Percentiles rank a stretch among this genome's conserved stretches.
Conservation (phyloP, 2,113 vertebrate species). For the Ifrita kowaldi region DNA sequence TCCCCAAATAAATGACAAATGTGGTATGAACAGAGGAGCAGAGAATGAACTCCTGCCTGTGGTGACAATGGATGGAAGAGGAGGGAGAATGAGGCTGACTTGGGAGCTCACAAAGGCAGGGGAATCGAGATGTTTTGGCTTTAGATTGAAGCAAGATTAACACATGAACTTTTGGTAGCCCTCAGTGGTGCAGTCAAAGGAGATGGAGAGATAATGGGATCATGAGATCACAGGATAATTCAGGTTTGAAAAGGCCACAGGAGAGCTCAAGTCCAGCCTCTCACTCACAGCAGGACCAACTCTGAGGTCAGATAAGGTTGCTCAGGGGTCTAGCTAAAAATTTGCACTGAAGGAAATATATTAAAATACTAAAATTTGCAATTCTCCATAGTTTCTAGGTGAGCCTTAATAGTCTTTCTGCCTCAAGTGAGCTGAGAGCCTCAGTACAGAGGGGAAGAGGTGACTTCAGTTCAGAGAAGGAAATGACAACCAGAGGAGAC, state of each 20-base stretch:
- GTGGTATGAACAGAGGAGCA: neutral
- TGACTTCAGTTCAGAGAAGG: neutral
- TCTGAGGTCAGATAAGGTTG: neutral
- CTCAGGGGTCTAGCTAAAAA: neutral
- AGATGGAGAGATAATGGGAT: neutral
- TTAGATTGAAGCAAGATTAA: neutral
- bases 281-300: neutral
- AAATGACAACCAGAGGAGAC: neutral
- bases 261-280: neutral
- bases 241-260: neutral
- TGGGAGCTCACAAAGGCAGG: neutral
- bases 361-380: neutral
- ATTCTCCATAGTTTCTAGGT: neutral
- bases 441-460: neutral
- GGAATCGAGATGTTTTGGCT: neutral
- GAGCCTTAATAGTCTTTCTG: neutral
- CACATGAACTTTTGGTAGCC: neutral
- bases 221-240: neutral
- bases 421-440: neutral
- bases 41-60: neutral
- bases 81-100: neutral
- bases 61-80: neutral
- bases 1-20: neutral
- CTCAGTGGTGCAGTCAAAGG: neutral
- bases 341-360: neutral